Evolutionary conservation across 2,113 vertebrate genomes (phyloP), one percentile per base, ranked within the genome.

Genomic region (Microtus pennsylvanicus): DNA sequence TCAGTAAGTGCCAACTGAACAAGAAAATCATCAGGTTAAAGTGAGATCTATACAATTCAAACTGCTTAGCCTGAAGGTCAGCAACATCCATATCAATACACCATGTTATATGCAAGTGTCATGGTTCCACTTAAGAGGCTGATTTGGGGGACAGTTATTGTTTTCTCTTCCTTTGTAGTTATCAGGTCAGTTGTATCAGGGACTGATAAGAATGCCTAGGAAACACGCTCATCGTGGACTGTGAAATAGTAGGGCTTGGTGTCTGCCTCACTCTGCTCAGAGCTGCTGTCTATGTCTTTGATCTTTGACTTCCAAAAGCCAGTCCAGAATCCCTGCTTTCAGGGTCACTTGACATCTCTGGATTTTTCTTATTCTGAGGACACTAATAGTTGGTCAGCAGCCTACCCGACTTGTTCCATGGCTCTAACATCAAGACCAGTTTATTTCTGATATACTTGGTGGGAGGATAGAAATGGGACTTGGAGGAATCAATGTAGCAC

Each of bases 321-420:
- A 45, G 13, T 10, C 1, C 3, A 28, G 4, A 28, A 87, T 83
- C 7, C 55, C 26, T 63, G 17, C 3, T 55, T 52, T 76, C 10
- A 87, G 11, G 22, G 24, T 85, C 22, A 69, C 16, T 9, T 33
- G 42, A 11, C 4, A 7, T 65, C 19, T 52, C 9, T n/a, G 33
- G 4, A 16, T 38, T 26, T 4, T 3, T 58, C 30, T 35, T 87
- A 24, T 55, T 38, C 9, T 35, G 17, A 61, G 16, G 21, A 61
- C 2, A 28, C 11, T 92, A 26, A 47, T 21, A 63, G 13, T 69
- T 3, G 22, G 63, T 47, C 55, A 65, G n/a, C 42, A 16, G 0
- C 4, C 0, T 21, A n/a, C 1, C 30, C 87, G 17, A 61, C 0
- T 17, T 38, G 11, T 28, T n/a, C 30, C 5, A 2, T 72, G 33